Evolutionary conservation across 35 echinoderm and acorn worm species (phyloP).

Genomic region (Ophiothrix spiculata): DNA sequence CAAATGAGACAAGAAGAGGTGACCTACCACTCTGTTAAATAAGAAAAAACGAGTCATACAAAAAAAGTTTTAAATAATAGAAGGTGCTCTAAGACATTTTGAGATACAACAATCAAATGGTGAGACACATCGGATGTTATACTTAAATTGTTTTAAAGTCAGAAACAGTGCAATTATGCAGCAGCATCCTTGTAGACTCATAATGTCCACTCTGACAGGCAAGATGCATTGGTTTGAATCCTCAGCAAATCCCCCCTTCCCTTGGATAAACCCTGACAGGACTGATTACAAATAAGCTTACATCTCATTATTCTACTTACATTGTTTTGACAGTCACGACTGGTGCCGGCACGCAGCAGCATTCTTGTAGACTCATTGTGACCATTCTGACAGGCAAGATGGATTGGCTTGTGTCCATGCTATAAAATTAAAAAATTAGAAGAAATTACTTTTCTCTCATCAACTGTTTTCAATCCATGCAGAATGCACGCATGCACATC

Average conservation of each 20-base stretch:
- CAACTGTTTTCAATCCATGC: neutral
- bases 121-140: neutral
- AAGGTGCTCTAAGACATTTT: neutral
- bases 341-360: conserved; percentile 70
- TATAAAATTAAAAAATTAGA: conserved; percentile 28
- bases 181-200: too few relatives aligned
- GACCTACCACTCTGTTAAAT: conserved; percentile 58
- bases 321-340: conserved; percentile 73
- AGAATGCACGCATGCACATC: neutral
- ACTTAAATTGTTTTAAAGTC: too few relatives aligned
- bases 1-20: conserved; percentile 69
- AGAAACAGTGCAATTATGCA: too few relatives aligned
- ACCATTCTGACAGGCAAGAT: conserved; percentile 82
- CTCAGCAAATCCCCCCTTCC: too few relatives aligned
- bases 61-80: neutral
- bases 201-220: too few relatives aligned
- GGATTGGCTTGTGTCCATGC: conserved; percentile 86
- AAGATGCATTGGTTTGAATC: too few relatives aligned
- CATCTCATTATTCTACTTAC: too few relatives aligned
- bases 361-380: conserved; percentile 85
- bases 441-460: neutral
- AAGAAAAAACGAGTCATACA: neutral
- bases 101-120: neutral
- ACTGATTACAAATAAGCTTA: too few relatives aligned
- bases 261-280: too few relatives aligned